phyloP scores from a whole-genome alignment of 37 sponge, comb jelly and placozoan genomes.

The Chondrilla cf. caribensis region DNA sequence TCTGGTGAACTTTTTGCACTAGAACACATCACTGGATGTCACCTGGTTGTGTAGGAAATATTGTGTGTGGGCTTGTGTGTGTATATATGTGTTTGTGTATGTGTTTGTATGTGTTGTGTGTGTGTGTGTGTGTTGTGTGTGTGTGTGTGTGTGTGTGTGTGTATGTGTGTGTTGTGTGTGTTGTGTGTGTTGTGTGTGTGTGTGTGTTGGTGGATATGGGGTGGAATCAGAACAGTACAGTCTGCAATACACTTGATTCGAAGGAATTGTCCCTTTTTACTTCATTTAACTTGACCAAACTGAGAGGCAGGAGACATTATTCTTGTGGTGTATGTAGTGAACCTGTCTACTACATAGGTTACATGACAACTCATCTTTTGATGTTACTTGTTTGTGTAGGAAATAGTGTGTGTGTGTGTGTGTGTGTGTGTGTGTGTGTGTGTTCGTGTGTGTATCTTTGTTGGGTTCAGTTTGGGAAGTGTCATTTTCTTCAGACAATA shows the following conservation, averaged over 20 bases:
- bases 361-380: no score
- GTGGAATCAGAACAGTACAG: no score
- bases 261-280: no score
- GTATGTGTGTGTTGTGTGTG: slow-evolving; percentile 20
- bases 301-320: no score
- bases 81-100: not conserved
- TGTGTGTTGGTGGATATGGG: not conserved
- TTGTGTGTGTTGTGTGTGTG: slow-evolving; percentile 22
- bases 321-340: no score
- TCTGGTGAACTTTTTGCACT: no score
- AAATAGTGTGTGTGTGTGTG: slow-evolving; percentile 5
- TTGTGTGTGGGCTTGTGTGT: not conserved
- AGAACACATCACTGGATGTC: not conserved
- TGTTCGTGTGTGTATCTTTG: not conserved
- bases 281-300: no score
- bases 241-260: no score
- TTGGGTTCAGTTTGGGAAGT: not conserved
- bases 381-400: no score
- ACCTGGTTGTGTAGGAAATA: not conserved
- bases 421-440: not conserved
- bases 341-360: no score
- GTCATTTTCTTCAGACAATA: not conserved
- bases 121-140: not conserved
- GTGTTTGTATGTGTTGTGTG: not conserved
- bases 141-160: slow-evolving; percentile 2